A percentile compares a stretch with the other conserved stretches of the same genome.
These are phyloP conservation scores for Atrichornis clamosus DNA, from an alignment of 2,113 vertebrate species.

Conservation along the genomic window DNA sequence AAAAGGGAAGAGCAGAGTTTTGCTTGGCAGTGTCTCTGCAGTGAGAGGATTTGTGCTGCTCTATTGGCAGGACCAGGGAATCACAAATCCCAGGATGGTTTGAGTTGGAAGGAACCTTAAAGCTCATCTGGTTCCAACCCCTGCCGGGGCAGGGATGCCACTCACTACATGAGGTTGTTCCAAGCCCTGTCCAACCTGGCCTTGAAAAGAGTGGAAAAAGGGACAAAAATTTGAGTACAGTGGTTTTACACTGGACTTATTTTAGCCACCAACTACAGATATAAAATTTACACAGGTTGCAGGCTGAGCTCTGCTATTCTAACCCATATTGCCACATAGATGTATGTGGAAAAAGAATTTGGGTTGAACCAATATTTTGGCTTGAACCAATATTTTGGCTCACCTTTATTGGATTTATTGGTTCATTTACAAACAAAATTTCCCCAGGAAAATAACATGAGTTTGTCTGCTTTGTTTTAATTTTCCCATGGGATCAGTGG, in stretches of 20 bases:
- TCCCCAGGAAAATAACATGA: not conserved
- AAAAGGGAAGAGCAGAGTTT: not conserved
- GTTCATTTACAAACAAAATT: not conserved
- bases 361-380: not conserved
- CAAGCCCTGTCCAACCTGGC: not conserved
- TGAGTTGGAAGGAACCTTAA: not conserved
- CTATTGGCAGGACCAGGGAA: not conserved
- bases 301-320: not conserved
- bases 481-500: not conserved
- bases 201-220: not conserved
- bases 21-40: not conserved
- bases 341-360: not conserved
- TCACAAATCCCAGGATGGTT: not conserved
- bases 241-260: constrained; percentile 37
- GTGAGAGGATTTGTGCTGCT: not conserved
- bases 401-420: not conserved
- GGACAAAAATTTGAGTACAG: not conserved
- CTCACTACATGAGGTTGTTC: not conserved
- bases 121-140: not conserved
- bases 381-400: not conserved
- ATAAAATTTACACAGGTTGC: not conserved
- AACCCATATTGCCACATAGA: not conserved
- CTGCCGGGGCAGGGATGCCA: not conserved
- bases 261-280: not conserved
- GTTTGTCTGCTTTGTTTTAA: not conserved